These are phyloP conservation scores for Euspilapteryx auroguttella DNA, from an alignment of 2,888 invertebrate genomes.

Conservation along the genomic window DNA sequence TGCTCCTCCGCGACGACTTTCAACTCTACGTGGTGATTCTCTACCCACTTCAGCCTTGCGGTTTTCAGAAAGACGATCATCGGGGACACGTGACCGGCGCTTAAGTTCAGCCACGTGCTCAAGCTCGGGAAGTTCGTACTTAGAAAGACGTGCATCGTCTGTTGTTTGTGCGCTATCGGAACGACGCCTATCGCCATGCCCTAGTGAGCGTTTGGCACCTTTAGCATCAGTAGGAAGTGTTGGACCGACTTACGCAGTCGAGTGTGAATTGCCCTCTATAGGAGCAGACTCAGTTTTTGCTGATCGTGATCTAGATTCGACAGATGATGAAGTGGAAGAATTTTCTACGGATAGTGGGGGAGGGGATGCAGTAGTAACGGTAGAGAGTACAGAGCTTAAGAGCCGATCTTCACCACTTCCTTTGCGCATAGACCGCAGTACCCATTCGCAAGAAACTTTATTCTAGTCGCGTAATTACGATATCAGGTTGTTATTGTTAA, in stretches of 20 bases:
- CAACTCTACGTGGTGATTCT: constrained; percentile 60
- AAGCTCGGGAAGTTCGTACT: constrained; percentile 81
- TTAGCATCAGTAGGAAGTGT: constrained; percentile 80
- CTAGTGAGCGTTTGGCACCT: constrained; percentile 67
- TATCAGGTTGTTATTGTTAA: too few relatives aligned
- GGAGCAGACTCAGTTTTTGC: constrained; percentile 82
- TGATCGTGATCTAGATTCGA: constrained; percentile 71
- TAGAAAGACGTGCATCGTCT: constrained; percentile 80
- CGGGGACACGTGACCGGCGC: constrained; percentile 59
- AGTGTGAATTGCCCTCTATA: constrained; percentile 71
- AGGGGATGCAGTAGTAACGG: constrained; percentile 29
- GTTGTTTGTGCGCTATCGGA: constrained; percentile 75
- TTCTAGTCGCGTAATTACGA: too few relatives aligned
- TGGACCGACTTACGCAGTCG: constrained; percentile 68
- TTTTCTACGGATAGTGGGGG: constrained; percentile 83
- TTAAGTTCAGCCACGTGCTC: constrained; percentile 84
- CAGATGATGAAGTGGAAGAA: constrained; percentile 83
- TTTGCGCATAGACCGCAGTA: constrained; percentile 34
- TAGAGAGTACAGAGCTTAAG: constrained; percentile 41
- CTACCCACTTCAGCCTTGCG: constrained; percentile 62
- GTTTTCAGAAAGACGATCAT: constrained; percentile 50
- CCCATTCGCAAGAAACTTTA: constrained; percentile 79
- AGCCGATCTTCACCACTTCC: constrained; percentile 28
- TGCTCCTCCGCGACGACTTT: constrained; percentile 68
- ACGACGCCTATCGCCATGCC: constrained; percentile 82